Base-by-base conservation (phyloP, 1,140 invertebrate genomes). In the Temnothorax longispinosus region DNA sequence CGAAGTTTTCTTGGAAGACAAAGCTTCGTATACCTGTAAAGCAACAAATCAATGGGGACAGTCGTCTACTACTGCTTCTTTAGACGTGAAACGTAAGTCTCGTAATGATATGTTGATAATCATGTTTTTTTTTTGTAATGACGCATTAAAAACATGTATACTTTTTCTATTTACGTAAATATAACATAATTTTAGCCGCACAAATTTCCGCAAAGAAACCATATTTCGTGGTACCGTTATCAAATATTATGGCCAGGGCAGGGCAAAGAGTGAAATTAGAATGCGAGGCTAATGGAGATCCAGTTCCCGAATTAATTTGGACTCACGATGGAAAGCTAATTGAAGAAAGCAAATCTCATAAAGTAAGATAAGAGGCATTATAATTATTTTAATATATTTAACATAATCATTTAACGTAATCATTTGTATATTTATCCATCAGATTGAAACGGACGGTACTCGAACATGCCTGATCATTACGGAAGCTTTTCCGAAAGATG, bases 401-500 rank as follows among this genome's bases (percentile, higher is more conserved):
- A 11, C 7, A 1, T 5, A 27, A 27, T 27, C 27, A 27, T 27
- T 27, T 27, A 65, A 50, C 11, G 4, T 64, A 44, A 64, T 35
- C 11, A 41, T 64, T 78, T 27, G 15, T 13, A 8, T 86, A 90
- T 77, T 88, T 92, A 94, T 95, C 27, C 27, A 27, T 92, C 94
- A 97, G 96, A 95, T 97, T 92, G 95, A 96, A 87, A 95, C 95
- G 85, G 96, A 97, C 92, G 96, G 95, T 81, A 95, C 96, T 71
- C 96, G 95, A 91, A 96, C 96, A 67, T 97, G 96, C 74, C 95
- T 98, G 85, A 95, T 96, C 89, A 96, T 98, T 76, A 93, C 96
- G 58, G 97, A 98, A 95, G 97, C 97, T 18, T 97, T 96, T 93
- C 96, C 97, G 35, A 97, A 97, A 94, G 97, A 94, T 95, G 97